These are phyloP conservation scores for Ectemnius continuus DNA, from an alignment of 2,888 invertebrate genomes.

Conservation along the genomic window DNA sequence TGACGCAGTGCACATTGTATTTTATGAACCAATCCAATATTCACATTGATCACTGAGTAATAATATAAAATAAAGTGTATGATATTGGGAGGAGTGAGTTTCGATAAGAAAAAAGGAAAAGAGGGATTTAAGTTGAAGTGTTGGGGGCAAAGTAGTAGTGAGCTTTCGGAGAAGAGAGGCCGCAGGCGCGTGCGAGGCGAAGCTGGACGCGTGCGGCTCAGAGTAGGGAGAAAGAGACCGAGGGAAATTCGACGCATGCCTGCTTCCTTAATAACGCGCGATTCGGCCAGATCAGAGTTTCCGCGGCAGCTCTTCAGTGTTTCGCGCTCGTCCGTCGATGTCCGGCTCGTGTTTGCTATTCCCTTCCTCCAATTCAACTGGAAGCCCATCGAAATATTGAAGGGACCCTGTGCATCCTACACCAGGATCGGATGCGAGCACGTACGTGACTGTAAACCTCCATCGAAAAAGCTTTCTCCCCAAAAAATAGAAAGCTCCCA, in stretches of 20 bases:
- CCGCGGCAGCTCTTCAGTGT: constrained; percentile 39
- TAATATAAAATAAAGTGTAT: too few species aligned
- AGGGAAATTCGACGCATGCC: constrained; percentile 64
- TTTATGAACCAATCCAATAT: too few species aligned
- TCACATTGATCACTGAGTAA: too few species aligned
- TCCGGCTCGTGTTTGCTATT: constrained; percentile 21
- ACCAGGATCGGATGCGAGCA: too few species aligned
- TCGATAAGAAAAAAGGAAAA: too few species aligned
- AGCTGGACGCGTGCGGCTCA: background rate
- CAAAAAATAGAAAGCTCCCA: too few species aligned
- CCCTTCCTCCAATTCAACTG: constrained; percentile 17
- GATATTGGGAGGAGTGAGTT: too few species aligned
- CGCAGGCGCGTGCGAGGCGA: constrained; percentile 3
- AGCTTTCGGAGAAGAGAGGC: background rate
- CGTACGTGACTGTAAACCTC: too few species aligned
- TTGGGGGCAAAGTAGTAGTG: background rate
- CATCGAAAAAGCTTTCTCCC: too few species aligned
- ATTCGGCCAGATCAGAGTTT: constrained; percentile 42
- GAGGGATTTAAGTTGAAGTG: too few species aligned
- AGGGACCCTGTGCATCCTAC: too few species aligned
- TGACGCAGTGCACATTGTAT: too few species aligned
- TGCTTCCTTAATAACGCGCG: constrained; percentile 51
- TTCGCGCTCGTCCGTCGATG: constrained; percentile 46
- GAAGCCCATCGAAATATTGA: constrained; percentile 17
- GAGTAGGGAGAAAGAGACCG: constrained; percentile 30